Percentiles rank a stretch among this genome's conserved stretches.
phyloP scores from a whole-genome alignment of 35 echinoderm and acorn worm species.

The Eucidaris tribuloides region DNA sequence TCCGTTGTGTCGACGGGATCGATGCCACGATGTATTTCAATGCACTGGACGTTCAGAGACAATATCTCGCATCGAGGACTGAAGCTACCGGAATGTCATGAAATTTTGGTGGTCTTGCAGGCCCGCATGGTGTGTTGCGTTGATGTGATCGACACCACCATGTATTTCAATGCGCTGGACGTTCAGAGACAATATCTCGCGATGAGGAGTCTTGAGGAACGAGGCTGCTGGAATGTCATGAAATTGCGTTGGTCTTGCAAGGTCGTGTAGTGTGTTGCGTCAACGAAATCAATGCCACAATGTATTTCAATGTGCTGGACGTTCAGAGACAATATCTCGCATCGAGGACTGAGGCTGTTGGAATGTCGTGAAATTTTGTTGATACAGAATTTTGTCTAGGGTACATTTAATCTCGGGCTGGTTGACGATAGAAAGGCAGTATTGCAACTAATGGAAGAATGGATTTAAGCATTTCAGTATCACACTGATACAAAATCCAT shows the following conservation, averaged over 20 bases:
- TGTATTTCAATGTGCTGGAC: constrained; percentile 56
- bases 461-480: too few species aligned
- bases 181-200: constrained; percentile 27
- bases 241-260: neutral
- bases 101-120: neutral
- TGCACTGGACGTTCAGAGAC: constrained; percentile 39
- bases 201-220: too few species aligned
- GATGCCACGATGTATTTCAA: constrained; percentile 56
- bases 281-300: constrained; percentile 29
- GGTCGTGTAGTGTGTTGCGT: constrained; percentile 41
- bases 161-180: constrained; percentile 58
- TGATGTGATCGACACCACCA: constrained; percentile 36
- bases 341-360: too few species aligned
- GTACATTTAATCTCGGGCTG: too few species aligned
- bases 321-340: constrained; percentile 27
- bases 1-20: constrained; percentile 44
- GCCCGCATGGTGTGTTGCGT: constrained; percentile 42
- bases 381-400: too few species aligned
- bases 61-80: neutral
- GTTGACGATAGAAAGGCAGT: too few species aligned
- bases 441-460: too few species aligned
- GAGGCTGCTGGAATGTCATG: too few species aligned
- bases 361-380: too few species aligned
- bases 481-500: too few species aligned
- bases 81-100: too few species aligned